Evolutionary conservation across 2,797 vertebrate genomes (phyloP), one percentile per base, ranked within the genome.

Genomic region (Sebastes itinus): DNA sequence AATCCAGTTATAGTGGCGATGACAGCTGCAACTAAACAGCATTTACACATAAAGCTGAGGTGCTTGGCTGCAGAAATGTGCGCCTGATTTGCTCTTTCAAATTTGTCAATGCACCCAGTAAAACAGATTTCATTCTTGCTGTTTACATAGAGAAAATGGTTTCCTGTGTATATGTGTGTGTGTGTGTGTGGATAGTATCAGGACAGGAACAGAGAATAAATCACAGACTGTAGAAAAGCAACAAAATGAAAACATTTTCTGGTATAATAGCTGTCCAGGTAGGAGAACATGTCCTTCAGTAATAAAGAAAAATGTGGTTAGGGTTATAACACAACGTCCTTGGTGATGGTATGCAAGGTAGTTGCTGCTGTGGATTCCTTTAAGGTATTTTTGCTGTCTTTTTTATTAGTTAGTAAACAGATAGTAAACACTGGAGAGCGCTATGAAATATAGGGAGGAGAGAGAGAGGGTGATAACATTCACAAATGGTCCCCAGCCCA

Each of bases 1-100:
- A 46, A 71, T 73, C 72, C 78, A 80, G 61, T 79, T 74, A 69
- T 46, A 67, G 80, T 71, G 60, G 46, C 20, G 72, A 67, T 66
- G 73, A 78, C 55, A 52, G 68, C 59, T 59, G 54, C 72, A 72
- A 52, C 68, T 73, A 77, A 88, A 81, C 23, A 59, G 46, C 46
- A 46, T 84, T 78, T 54, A 38, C 64, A 73, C 71, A 62, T 46
- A 42, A 70, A 74, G 33, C 49, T 62, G 61, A 71, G 20, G n/a
- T 18, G 30, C 77, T 58, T 49, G 54, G 28, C 32, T 74, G 67
- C 28, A 56, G 55, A 78, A 73, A 30, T 22, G 52, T 49, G 22
- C 27, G 8, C 5, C 46, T 64, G 16, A 38, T 81, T 49, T 56
- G 12, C 28, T 55, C 70, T 52, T 78, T 83, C 32, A 67, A 68